These are phyloP conservation scores for Achlya flavicornis DNA, from an alignment of 2,888 invertebrate genomes.

Conservation along the genomic window DNA sequence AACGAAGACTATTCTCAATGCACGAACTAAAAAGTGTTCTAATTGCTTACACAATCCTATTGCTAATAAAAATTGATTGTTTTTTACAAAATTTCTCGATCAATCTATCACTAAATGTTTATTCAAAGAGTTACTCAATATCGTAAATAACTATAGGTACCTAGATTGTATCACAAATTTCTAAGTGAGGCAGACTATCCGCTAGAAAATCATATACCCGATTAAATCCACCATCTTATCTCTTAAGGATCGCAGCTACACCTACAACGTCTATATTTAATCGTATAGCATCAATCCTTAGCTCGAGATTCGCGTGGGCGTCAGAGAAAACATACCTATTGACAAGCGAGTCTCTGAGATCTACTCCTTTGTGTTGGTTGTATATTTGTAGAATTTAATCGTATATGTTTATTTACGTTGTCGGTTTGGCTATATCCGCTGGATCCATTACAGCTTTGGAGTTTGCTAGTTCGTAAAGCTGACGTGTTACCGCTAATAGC, in stretches of 20 bases:
- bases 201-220: background rate
- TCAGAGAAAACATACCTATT: background rate
- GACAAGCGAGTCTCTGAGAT: slow-evolving; percentile 6
- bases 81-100: no score
- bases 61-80: no score
- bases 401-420: slow-evolving; percentile 5
- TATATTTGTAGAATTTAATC: slow-evolving; percentile 17
- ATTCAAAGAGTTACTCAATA: no score
- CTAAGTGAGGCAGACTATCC: background rate
- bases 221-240: background rate
- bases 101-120: no score
- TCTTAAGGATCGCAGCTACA: background rate
- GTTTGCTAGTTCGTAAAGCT: background rate
- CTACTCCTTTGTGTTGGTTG: slow-evolving; percentile 4
- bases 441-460: background rate
- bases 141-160: no score
- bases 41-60: no score
- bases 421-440: slow-evolving; percentile 16
- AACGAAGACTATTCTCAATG: no score
- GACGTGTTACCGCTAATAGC: background rate
- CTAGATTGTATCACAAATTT: background rate
- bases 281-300: background rate
- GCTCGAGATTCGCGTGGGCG: slow-evolving; percentile 13
- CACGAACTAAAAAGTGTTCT: no score
- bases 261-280: background rate